Conservation (phyloP, 1,140 invertebrate genomes). For the Hylyphantes graminicola region DNA sequence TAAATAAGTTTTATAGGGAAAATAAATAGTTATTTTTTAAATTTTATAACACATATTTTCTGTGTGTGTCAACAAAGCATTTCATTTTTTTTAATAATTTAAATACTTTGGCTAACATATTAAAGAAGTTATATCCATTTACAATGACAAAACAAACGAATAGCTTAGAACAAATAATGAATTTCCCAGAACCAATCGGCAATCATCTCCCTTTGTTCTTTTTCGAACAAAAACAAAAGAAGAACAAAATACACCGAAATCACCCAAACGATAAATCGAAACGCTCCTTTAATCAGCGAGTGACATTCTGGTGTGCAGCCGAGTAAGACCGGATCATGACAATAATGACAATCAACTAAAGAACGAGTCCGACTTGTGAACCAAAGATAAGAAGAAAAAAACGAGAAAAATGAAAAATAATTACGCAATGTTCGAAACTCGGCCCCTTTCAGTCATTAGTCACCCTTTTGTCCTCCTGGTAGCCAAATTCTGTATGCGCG, state of each 20-base stretch:
- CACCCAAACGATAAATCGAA: constrained; percentile 32
- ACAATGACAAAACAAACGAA: too few species aligned
- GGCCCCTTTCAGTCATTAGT: constrained; percentile 55
- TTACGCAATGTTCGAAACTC: constrained; percentile 31
- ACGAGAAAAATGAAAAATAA: constrained; percentile 34
- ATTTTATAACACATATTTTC: too few species aligned
- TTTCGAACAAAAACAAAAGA: background rate
- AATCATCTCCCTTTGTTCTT: constrained; percentile 6
- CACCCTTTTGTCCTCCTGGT: constrained; percentile 20
- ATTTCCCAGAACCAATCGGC: too few species aligned
- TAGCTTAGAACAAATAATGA: too few species aligned
- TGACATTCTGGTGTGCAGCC: constrained; percentile 28
- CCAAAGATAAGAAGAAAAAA: background rate
- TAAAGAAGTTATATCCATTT: too few species aligned
- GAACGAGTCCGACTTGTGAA: constrained; percentile 30
- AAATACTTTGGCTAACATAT: too few species aligned
- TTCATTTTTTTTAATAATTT: too few species aligned
- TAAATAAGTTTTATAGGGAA: too few species aligned
- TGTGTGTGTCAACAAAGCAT: too few species aligned
- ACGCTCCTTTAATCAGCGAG: constrained; percentile 28
- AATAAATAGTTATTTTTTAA: too few species aligned
- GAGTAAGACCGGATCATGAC: constrained; percentile 49
- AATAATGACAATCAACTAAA: constrained; percentile 50
- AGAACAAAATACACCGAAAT: background rate
- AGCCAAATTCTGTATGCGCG: constrained; percentile 33